Evolutionary conservation across 2,113 vertebrate genomes (phyloP), one percentile per base, ranked within the genome.

Genomic region (Lanius ludovicianus): DNA sequence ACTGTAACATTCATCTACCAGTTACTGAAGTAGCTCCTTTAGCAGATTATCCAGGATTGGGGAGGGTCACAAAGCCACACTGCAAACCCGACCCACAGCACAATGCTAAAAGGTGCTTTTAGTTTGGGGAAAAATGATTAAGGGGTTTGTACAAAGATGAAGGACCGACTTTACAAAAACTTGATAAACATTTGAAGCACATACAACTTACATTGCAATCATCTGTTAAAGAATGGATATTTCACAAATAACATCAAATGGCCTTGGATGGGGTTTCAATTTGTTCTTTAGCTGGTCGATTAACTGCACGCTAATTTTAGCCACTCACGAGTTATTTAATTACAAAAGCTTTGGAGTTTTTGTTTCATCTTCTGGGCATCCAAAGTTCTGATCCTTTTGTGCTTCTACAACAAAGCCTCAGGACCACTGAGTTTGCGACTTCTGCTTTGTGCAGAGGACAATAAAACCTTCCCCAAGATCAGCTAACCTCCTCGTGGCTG

Each of bases 1-100:
- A 80, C 93, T 63, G 82, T 67, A 95, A 89, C 93, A 55, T 95
- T 90, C 95, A 52, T 73, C 92, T 95, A 84, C 93, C 96, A 96
- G 74, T 96, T 95, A 93, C 62, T 35, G 83, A 90, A 80, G 76
- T 44, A 88, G 86, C 73, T 70, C 92, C 93, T 93, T 94, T 63
- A 68, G 89, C 94, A 94, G 92, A 94, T 59, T 14, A 78, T n/a
- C 33, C 10, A 0, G 85, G 89, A 80, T 35, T 71, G 56, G 9
- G 0, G 77, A 94, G 88, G 93, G 90, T 93, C 92, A 95, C 84
- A 79, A 84, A 4, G 60, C 92, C 96, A 92, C 7, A 22, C 55
- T 82, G 62, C 71, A 85, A 94, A 93, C 42, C 93, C 90, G 96
- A 96, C 96, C 95, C 91, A 57, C 91, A 91, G 93, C 91, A 64